phyloP scores from a whole-genome alignment of 2,888 invertebrate species.

The Lasioglossum zephyrum region DNA sequence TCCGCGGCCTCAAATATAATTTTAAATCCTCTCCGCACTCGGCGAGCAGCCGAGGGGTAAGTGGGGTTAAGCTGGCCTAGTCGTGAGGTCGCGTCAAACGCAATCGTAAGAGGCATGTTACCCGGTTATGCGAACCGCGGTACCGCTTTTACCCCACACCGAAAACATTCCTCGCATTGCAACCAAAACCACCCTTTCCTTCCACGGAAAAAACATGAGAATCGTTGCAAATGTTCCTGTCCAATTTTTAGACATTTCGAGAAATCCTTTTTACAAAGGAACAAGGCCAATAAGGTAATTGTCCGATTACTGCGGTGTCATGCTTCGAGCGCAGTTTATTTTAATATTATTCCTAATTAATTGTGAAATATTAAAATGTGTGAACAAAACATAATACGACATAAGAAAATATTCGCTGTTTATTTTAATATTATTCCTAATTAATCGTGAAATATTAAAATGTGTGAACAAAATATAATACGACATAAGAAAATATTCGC shows the following conservation, averaged over 20 bases:
- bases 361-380: no score
- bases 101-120: slow-evolving; percentile 76
- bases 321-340: no score
- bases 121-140: slow-evolving; percentile 43
- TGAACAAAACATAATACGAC: no score
- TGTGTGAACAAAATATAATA: no score
- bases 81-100: slow-evolving; percentile 81
- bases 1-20: slow-evolving; percentile 69
- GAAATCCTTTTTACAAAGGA: not conserved
- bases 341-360: no score
- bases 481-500: no score
- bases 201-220: not conserved
- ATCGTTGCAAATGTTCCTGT: not conserved
- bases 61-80: slow-evolving; percentile 82
- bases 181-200: not conserved
- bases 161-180: not conserved
- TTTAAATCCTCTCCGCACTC: slow-evolving; percentile 76
- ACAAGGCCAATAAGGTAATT: no score
- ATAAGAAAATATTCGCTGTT: no score
- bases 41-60: slow-evolving; percentile 75
- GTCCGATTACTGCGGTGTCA: no score
- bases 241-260: not conserved
- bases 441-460: no score
- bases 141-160: slow-evolving; percentile 24
- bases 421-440: no score